Percentiles rank a stretch among this genome's conserved stretches.
Evolutionary conservation across 2,797 vertebrate genomes (phyloP).

Genomic region (Schizothorax lantsangensis): DNA sequence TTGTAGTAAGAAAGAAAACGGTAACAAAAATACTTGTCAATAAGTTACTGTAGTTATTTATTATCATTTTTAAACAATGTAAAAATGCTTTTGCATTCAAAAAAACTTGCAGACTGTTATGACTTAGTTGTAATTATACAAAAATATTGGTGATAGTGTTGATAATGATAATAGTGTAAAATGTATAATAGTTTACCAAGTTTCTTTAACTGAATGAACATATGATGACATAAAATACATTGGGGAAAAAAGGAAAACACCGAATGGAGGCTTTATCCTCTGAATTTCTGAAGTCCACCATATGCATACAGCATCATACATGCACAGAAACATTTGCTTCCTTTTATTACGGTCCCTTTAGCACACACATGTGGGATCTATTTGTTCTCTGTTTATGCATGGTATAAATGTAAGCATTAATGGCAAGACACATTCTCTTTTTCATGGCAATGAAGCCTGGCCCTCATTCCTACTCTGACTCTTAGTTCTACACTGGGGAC

Average conservation of each 20-base stretch:
- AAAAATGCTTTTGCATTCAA: not conserved
- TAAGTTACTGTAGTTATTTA: not conserved
- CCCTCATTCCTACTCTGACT: conserved; percentile 45
- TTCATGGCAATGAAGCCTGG: conserved; percentile 58
- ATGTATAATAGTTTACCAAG: not conserved
- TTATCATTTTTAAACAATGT: not conserved
- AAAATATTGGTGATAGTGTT: not conserved
- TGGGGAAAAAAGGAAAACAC: not conserved
- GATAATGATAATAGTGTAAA: not conserved
- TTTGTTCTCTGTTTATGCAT: conserved; percentile 57
- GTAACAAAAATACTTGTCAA: not conserved
- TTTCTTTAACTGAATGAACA: not conserved
- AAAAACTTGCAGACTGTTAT: not conserved
- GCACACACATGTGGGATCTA: conserved; percentile 46
- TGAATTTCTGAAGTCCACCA: not conserved
- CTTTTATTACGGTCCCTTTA: conserved; percentile 20
- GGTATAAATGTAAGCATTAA: conserved; percentile 57
- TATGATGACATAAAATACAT: not conserved
- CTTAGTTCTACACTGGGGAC: conserved; percentile 45
- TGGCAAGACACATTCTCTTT: conserved; percentile 60
- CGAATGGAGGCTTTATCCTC: not conserved
- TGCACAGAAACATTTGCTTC: conserved; percentile 21
- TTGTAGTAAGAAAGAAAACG: not conserved
- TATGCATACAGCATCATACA: conserved; percentile 11
- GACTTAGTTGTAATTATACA: not conserved